A percentile compares a stretch with the other conserved stretches of the same genome.
phyloP scores from a whole-genome alignment of 2,888 invertebrate genomes.

The Pediacus dermestoides region DNA sequence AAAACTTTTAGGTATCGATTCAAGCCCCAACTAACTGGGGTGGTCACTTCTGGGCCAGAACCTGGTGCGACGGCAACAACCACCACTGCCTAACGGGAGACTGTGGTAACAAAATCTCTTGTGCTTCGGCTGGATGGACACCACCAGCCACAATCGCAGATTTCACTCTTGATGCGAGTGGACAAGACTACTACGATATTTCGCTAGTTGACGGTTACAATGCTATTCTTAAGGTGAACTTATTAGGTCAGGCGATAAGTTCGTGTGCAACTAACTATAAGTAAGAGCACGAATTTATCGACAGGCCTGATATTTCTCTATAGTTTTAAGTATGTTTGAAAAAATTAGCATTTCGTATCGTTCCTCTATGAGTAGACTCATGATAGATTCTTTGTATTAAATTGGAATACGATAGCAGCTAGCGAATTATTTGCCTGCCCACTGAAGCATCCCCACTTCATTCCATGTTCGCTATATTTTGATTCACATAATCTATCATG shows the following conservation, averaged over 20 bases:
- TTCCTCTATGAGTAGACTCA: too few species aligned
- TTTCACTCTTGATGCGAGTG: constrained; percentile 37
- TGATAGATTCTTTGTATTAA: too few species aligned
- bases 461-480: too few species aligned
- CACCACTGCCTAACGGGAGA: constrained; percentile 35
- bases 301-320: too few species aligned
- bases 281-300: too few species aligned
- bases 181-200: constrained; percentile 47
- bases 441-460: too few species aligned
- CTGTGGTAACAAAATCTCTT: constrained; percentile 37
- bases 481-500: too few species aligned
- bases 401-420: too few species aligned
- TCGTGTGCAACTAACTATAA: too few species aligned
- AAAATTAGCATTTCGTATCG: too few species aligned
- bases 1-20: constrained; percentile 15
- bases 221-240: constrained; percentile 29
- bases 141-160: constrained; percentile 43
- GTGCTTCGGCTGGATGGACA: constrained; percentile 35
- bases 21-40: constrained; percentile 27
- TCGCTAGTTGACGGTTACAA: constrained; percentile 50
- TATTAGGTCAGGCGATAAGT: neutral
- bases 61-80: constrained; percentile 33
- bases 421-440: too few species aligned
- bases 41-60: constrained; percentile 41
- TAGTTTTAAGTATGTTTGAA: too few species aligned